These are phyloP conservation scores for Aurelia aurita DNA, from an alignment of 30 jellyfish, hydroid and myxozoan species.

Conservation along the genomic window DNA sequence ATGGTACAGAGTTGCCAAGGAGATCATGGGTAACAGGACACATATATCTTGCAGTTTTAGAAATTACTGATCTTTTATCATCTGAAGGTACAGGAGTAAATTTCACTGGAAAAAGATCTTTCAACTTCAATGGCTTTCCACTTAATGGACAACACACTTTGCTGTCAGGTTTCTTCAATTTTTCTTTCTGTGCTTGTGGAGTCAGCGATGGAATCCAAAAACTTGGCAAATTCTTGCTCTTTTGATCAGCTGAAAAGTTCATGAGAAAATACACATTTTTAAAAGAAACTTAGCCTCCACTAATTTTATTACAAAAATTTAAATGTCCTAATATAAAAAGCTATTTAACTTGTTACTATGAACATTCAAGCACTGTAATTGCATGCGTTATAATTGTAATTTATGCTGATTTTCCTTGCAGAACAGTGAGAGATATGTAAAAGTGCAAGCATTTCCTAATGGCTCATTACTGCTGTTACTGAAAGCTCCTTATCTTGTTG, in stretches of 20 bases:
- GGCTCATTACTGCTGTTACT: too few species aligned
- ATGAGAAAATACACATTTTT: not conserved
- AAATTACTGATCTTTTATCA: conserved; percentile 60
- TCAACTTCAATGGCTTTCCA: conserved; percentile 77
- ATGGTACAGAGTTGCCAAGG: conserved; percentile 85
- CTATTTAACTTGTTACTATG: too few species aligned
- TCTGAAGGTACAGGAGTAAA: conserved; percentile 77
- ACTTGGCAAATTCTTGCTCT: conserved; percentile 81
- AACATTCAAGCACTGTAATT: too few species aligned
- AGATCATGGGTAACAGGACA: conserved; percentile 94
- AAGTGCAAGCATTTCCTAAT: too few species aligned
- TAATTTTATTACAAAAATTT: not conserved
- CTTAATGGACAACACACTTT: conserved; percentile 91
- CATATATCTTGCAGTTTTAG: conserved; percentile 71
- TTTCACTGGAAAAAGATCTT: conserved; percentile 81
- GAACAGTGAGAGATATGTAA: too few species aligned
- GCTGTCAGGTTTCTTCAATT: conserved; percentile 79
- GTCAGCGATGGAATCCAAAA: conserved; percentile 95
- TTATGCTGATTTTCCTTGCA: too few species aligned
- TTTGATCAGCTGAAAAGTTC: conserved; percentile 14
- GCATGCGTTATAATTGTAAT: too few species aligned
- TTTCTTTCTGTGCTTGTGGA: conserved; percentile 82
- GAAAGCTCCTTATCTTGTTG: too few species aligned
- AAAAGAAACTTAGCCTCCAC: not conserved
- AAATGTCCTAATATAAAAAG: too few species aligned